Percentiles rank a stretch among this genome's conserved stretches.
These are phyloP conservation scores for Cartodere bifasciata DNA, from an alignment of 2,888 invertebrate genomes.

Conservation along the genomic window DNA sequence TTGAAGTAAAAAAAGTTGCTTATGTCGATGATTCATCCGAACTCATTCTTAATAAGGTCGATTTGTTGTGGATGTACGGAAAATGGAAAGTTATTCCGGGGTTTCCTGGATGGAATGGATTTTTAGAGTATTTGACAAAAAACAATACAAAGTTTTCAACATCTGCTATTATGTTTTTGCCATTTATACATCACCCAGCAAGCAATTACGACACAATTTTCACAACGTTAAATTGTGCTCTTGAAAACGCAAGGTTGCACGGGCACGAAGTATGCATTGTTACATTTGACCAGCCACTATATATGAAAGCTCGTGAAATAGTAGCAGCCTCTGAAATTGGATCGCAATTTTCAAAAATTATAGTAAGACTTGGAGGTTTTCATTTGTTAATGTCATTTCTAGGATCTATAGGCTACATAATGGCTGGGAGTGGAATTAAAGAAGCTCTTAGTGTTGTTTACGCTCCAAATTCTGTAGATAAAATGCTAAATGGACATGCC, in stretches of 20 bases:
- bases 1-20: constrained; percentile 15
- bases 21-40: constrained; percentile 9
- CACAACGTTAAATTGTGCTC: constrained; percentile 16
- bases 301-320: constrained; percentile 19
- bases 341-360: constrained; percentile 23
- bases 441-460: constrained; percentile 19
- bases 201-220: constrained; percentile 15
- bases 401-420: constrained; percentile 28
- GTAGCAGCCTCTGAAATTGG: constrained; percentile 16
- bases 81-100: constrained; percentile 20
- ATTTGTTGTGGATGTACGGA: constrained; percentile 22
- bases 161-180: constrained; percentile 8
- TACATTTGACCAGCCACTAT: constrained; percentile 12
- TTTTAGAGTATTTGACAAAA: constrained; percentile 23
- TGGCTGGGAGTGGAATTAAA: constrained; percentile 30
- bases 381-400: constrained; percentile 28
- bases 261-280: constrained; percentile 14
- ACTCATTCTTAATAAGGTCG: constrained; percentile 3
- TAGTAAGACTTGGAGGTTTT: constrained; percentile 22
- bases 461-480: constrained; percentile 20
- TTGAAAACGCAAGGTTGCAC: constrained; percentile 14
- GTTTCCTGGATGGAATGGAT: constrained; percentile 28
- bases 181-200: constrained; percentile 9
- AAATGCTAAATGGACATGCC: constrained; percentile 24
- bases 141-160: constrained; percentile 12